A percentile compares a stretch with the other conserved stretches of the same genome.
Evolutionary conservation across 1,140 invertebrate genomes (phyloP).

Genomic region (Orchesella cincta): DNA sequence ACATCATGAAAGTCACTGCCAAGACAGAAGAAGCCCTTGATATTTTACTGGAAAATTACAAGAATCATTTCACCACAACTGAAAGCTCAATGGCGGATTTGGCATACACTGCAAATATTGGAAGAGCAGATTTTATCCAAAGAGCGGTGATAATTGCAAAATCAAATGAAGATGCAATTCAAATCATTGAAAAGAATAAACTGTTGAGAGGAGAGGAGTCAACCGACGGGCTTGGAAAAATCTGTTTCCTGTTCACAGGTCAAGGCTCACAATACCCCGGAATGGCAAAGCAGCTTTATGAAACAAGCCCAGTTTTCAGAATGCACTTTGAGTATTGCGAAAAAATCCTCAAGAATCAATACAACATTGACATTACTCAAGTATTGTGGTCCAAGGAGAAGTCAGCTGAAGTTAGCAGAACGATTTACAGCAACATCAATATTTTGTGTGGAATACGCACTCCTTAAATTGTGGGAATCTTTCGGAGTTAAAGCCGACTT

Average conservation of each 20-base stretch:
- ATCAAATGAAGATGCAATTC: too few relatives aligned
- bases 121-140: background rate
- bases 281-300: background rate
- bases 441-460: constrained; percentile 41
- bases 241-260: constrained; percentile 19
- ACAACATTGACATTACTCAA: background rate
- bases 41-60: background rate
- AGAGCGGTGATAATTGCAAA: background rate
- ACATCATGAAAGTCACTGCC: constrained; percentile 32
- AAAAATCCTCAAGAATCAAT: background rate
- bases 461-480: constrained; percentile 37
- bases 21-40: constrained; percentile 9
- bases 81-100: background rate
- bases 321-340: constrained; percentile 6
- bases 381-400: background rate
- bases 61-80: background rate
- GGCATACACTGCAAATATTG: constrained; percentile 1
- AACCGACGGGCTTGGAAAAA: too few relatives aligned
- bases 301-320: background rate
- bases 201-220: too few relatives aligned
- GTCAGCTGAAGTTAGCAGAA: background rate
- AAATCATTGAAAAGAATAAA: constrained; percentile 22
- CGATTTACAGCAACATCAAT: constrained; percentile 41
- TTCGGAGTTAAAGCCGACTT: constrained; percentile 37
- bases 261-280: background rate